Evolutionary conservation across 1,140 invertebrate genomes (phyloP).

Genomic region (Mylabris phalerata): DNA sequence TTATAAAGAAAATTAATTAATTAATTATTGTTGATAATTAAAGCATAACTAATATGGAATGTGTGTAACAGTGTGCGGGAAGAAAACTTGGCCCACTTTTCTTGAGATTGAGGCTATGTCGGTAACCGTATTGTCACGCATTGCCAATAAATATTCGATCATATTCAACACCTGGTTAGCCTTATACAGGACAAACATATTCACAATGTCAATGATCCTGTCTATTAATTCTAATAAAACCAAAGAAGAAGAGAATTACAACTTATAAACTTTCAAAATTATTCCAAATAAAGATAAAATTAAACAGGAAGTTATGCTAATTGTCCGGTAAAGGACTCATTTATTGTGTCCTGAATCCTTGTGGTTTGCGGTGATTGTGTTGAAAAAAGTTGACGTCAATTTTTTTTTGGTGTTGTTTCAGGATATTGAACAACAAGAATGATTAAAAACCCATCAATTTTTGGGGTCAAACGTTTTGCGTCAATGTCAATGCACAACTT

Average conservation of each 20-base stretch:
- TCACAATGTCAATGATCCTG: no score
- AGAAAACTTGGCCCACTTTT: slow-evolving; percentile 16
- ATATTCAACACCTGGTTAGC: neutral
- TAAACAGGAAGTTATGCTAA: no score
- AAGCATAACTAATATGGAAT: slow-evolving; percentile 11
- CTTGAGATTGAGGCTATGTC: slow-evolving; percentile 11
- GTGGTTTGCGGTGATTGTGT: no score
- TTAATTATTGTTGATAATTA: neutral
- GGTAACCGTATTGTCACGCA: slow-evolving; percentile 12
- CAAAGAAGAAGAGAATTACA: no score
- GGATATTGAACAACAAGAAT: neutral
- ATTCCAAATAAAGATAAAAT: no score
- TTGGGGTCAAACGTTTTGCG: neutral
- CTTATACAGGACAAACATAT: neutral
- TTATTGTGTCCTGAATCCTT: no score
- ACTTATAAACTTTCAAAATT: no score
- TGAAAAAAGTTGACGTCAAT: neutral
- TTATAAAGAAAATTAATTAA: neutral
- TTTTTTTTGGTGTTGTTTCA: neutral
- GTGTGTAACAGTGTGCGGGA: slow-evolving; percentile 1
- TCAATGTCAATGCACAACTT: slow-evolving; percentile 6
- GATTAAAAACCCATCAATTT: no score
- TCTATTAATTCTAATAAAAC: no score
- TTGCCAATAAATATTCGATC: slow-evolving; percentile 7
- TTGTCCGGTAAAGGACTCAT: no score